phyloP scores from a whole-genome alignment of 1,140 invertebrate genomes.

The Bombus soroeensis region DNA sequence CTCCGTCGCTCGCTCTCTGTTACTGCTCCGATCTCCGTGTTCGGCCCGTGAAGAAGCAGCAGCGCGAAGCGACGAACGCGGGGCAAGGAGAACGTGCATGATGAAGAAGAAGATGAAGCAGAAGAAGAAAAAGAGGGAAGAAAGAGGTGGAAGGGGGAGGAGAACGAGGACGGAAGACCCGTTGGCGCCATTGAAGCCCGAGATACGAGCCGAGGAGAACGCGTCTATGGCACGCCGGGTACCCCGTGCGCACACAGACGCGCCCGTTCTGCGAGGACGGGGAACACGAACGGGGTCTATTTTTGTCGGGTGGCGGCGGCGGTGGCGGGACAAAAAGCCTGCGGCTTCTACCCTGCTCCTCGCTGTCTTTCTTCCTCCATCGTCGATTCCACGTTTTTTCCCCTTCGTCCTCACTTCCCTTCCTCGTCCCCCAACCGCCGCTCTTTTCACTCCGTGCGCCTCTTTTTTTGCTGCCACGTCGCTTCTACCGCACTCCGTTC shows the following conservation, averaged over 20 bases:
- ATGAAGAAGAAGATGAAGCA: constrained; percentile 29
- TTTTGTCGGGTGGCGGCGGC: constrained; percentile 75
- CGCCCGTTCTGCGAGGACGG: constrained; percentile 77
- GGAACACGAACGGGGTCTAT: constrained; percentile 70
- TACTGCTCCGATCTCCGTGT: constrained; percentile 37
- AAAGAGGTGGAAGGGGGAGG: constrained; percentile 56
- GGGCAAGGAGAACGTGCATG: neutral
- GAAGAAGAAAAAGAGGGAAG: constrained; percentile 49
- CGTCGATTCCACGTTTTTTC: constrained; percentile 43
- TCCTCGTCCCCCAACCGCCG: constrained; percentile 16
- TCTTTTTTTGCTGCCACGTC: constrained; percentile 71
- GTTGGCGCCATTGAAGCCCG: constrained; percentile 53
- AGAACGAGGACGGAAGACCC: constrained; percentile 66
- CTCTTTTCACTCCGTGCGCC: constrained; percentile 69
- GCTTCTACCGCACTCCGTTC: constrained; percentile 51
- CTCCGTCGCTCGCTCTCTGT: constrained; percentile 20
- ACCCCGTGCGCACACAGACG: constrained; percentile 40
- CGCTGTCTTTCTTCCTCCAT: constrained; percentile 49
- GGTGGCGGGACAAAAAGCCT: constrained; percentile 80
- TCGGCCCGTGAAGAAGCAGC: constrained; percentile 48
- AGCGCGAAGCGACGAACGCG: constrained; percentile 16
- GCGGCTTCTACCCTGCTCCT: constrained; percentile 74
- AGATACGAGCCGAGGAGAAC: constrained; percentile 54
- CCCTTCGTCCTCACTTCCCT: constrained; percentile 36
- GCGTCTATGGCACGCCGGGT: constrained; percentile 48